Evolutionary conservation across 1,140 invertebrate genomes (phyloP).

Genomic region (Atta cephalotes): DNA sequence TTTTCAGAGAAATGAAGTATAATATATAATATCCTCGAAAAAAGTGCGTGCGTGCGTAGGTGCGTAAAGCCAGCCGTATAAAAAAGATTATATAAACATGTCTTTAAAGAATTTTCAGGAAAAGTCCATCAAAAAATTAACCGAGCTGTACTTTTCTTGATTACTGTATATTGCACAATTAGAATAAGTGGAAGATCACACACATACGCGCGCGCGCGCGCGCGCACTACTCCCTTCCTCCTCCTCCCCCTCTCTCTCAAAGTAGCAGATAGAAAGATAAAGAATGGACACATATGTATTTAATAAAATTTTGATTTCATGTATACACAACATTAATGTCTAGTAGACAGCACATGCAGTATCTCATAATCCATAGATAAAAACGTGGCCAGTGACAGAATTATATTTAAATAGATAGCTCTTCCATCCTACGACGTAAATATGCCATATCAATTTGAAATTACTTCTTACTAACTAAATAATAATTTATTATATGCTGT

Average conservation of each 20-base stretch:
- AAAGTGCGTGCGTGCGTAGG: background rate
- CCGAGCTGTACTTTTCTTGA: slow-evolving; percentile 10
- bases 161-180: slow-evolving; percentile 54
- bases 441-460: slow-evolving; percentile 67
- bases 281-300: slow-evolving; percentile 52
- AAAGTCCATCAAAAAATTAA: background rate
- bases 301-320: slow-evolving; percentile 68
- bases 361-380: slow-evolving; percentile 68
- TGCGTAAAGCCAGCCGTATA: too few species aligned
- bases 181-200: slow-evolving; percentile 25
- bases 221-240: background rate
- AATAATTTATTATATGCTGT: slow-evolving; percentile 51
- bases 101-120: slow-evolving; percentile 1
- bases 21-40: slow-evolving; percentile 23
- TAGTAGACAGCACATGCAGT: slow-evolving; percentile 61
- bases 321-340: slow-evolving; percentile 71
- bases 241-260: too few species aligned
- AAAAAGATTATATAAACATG: background rate
- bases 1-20: background rate
- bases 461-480: slow-evolving; percentile 56
- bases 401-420: slow-evolving; percentile 68
- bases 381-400: slow-evolving; percentile 66
- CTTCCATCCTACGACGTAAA: slow-evolving; percentile 63
- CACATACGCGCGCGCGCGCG: background rate
- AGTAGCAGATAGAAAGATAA: slow-evolving; percentile 44